A percentile compares a stretch with the other conserved stretches of the same genome.
These are phyloP conservation scores for Mechanitis mazaeus DNA, from an alignment of 2,888 invertebrate species.

Conservation along the genomic window DNA sequence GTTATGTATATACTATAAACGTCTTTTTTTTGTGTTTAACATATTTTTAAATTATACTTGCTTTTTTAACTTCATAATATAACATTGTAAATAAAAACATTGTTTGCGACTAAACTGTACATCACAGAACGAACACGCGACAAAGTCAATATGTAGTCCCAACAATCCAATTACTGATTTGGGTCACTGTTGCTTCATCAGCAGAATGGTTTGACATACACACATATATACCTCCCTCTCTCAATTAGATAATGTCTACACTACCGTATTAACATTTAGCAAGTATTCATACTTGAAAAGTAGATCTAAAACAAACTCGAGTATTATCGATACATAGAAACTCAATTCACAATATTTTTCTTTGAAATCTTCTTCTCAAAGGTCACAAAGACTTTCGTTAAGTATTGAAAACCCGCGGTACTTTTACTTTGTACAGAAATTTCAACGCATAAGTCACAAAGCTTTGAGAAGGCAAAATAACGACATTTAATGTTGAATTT, in stretches of 20 bases:
- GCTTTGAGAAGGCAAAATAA: conserved; percentile 7
- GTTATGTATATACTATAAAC: too few relatives aligned
- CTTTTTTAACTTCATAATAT: not conserved
- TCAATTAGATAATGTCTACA: not conserved
- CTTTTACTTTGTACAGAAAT: conserved; percentile 2
- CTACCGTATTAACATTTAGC: not conserved
- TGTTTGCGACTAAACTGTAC: not conserved
- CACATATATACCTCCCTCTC: not conserved
- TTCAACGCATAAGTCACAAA: conserved; percentile 13
- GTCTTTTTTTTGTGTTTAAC: too few relatives aligned
- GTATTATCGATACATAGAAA: not conserved
- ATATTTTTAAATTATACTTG: too few relatives aligned
- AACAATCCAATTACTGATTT: conserved; percentile 7
- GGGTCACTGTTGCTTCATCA: conserved; percentile 6
- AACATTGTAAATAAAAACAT: not conserved
- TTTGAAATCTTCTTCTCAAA: not conserved
- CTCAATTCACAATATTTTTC: not conserved
- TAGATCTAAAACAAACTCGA: not conserved
- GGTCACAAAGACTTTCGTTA: too few relatives aligned
- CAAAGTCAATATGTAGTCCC: conserved; percentile 4
- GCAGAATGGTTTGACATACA: conserved; percentile 1
- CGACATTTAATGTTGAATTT: not conserved
- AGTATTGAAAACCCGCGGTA: not conserved
- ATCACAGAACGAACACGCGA: conserved; percentile 4
- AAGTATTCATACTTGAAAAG: not conserved